Evolutionary conservation across 2,113 vertebrate genomes (phyloP).

Genomic region (Salvelinus fontinalis): DNA sequence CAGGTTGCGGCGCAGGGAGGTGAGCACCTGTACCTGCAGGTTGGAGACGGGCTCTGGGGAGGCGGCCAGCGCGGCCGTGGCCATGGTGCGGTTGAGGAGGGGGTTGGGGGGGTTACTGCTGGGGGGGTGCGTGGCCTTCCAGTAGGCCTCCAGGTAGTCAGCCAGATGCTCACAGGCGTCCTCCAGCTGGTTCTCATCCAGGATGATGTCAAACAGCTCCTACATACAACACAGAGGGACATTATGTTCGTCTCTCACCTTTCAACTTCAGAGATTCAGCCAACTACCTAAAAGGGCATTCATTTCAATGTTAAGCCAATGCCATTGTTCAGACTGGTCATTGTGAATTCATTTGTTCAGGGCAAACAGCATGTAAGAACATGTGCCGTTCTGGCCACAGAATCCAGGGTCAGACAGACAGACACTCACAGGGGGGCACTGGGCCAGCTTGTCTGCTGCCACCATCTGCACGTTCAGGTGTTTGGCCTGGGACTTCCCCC

Average conservation of each 20-base stretch:
- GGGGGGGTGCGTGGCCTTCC: constrained; percentile 95
- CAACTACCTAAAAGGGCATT: neutral
- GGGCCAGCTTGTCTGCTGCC: constrained; percentile 93
- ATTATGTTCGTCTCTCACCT: neutral
- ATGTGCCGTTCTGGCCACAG: neutral
- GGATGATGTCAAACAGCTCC: constrained; percentile 96
- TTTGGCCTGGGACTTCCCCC: constrained; percentile 96
- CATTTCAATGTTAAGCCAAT: neutral
- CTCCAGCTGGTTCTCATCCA: constrained; percentile 95
- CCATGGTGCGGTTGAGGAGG: constrained; percentile 94
- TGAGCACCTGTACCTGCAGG: constrained; percentile 99
- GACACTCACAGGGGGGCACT: constrained; percentile 90
- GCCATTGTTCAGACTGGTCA: neutral
- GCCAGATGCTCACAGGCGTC: constrained; percentile 96
- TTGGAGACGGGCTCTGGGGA: constrained; percentile 97
- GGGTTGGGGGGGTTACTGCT: constrained; percentile 97
- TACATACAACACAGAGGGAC: constrained; percentile 23
- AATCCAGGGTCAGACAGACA: neutral
- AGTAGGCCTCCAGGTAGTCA: constrained; percentile 93
- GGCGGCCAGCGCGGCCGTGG: constrained; percentile 89
- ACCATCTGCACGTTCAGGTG: constrained; percentile 98
- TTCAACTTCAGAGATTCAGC: neutral
- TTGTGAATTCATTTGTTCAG: neutral
- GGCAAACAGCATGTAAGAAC: neutral
- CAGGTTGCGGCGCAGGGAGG: constrained; percentile 93